These are phyloP conservation scores for Odocoileus virginianus DNA, from an alignment of 2,113 vertebrate species.

Conservation along the genomic window DNA sequence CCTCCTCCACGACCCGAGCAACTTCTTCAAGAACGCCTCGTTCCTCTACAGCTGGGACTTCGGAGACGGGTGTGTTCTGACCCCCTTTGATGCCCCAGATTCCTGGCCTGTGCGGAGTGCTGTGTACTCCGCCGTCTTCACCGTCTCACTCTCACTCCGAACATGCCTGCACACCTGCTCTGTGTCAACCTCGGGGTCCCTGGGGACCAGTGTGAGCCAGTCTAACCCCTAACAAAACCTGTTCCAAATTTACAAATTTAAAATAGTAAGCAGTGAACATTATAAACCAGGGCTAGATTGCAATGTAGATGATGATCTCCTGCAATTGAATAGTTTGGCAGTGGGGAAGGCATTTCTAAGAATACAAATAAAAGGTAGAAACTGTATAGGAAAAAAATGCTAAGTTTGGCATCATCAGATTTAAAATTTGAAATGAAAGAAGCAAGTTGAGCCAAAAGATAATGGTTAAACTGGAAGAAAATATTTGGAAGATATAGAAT, in stretches of 20 bases:
- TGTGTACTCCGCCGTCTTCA: background rate
- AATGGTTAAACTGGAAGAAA: background rate
- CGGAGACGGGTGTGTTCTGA: slow-evolving; percentile 85
- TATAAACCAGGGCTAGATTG: background rate
- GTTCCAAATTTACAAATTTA: background rate
- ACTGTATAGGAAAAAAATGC: background rate
- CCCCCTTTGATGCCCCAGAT: background rate
- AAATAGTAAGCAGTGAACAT: background rate
- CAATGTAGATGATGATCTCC: background rate
- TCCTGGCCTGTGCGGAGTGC: too few relatives aligned
- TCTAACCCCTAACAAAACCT: background rate
- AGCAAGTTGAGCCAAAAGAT: background rate
- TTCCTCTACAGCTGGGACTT: slow-evolving; percentile 91
- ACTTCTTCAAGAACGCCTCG: slow-evolving; percentile 80
- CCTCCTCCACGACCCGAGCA: slow-evolving; percentile 83
- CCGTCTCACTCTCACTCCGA: fast-evolving
- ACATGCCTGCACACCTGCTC: background rate
- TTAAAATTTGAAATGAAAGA: background rate
- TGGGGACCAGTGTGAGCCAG: background rate
- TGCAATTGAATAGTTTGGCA: background rate
- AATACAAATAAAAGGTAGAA: background rate
- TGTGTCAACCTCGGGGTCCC: background rate
- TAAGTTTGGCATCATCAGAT: background rate
- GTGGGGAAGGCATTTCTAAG: background rate
- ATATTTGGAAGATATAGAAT: background rate